Conservation (phyloP, 1,140 invertebrate genomes). For the Venturia canescens region DNA sequence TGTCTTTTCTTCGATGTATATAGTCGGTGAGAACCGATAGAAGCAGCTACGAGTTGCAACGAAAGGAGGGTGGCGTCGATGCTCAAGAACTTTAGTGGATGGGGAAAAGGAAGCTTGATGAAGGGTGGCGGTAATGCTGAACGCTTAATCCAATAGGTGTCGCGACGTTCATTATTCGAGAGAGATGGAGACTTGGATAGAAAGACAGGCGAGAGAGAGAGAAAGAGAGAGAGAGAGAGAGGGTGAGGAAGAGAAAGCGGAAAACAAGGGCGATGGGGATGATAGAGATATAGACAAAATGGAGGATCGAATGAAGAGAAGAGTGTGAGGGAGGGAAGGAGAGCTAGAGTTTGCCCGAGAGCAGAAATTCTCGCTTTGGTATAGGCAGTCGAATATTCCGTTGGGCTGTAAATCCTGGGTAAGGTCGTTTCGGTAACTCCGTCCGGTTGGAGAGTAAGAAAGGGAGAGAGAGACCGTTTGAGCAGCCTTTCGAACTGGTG, state of each 20-base stretch:
- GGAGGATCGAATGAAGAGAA: neutral
- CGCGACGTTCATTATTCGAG: conserved; percentile 47
- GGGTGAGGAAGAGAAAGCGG: neutral
- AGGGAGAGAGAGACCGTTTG: too few species aligned
- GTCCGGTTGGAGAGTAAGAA: neutral
- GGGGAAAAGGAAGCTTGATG: conserved; percentile 35
- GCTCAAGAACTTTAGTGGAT: conserved; percentile 5
- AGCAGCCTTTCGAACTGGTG: neutral
- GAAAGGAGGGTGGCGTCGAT: neutral
- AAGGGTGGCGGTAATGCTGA: conserved; percentile 47
- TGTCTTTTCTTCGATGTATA: neutral
- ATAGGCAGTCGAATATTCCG: conserved; percentile 48
- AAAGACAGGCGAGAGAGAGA: neutral
- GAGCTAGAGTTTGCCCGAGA: neutral
- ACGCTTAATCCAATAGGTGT: conserved; percentile 52
- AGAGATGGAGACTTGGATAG: conserved; percentile 22
- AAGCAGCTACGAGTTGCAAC: conserved; percentile 10
- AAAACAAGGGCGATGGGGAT: conserved; percentile 40
- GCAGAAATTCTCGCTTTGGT: conserved; percentile 31
- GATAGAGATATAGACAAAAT: conserved; percentile 4
- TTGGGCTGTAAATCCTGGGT: conserved; percentile 44
- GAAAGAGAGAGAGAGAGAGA: conserved; percentile 1
- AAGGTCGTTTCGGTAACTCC: conserved; percentile 43
- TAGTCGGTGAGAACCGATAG: neutral
- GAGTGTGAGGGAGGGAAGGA: too few species aligned